Evolutionary conservation across 2,797 vertebrate genomes (phyloP).

Genomic region (Acestrorhynchus altus): DNA sequence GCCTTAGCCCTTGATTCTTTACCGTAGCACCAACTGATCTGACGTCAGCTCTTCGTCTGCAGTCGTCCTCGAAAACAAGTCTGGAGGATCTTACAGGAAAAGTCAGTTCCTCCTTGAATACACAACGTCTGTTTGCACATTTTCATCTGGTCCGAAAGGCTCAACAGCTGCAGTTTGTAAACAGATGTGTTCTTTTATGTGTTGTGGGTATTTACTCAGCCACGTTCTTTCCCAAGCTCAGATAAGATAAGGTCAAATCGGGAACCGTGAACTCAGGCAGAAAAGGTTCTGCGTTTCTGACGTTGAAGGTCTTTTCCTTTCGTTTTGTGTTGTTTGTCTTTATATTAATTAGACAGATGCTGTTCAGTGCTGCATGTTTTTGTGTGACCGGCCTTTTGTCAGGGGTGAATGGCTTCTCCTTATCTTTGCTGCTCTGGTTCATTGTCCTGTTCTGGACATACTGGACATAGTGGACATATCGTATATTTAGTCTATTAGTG

Average conservation of each 20-base stretch:
- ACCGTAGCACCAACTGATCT: slow-evolving; percentile 26
- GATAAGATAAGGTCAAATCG: slow-evolving; percentile 49
- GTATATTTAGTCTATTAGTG: too few species aligned
- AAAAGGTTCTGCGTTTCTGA: neutral
- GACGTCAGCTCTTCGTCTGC: slow-evolving; percentile 11
- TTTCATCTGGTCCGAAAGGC: slow-evolving; percentile 57
- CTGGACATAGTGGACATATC: too few species aligned
- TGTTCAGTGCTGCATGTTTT: too few species aligned
- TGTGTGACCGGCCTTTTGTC: too few species aligned
- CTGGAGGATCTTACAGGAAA: slow-evolving; percentile 35
- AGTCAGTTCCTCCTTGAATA: slow-evolving; percentile 34
- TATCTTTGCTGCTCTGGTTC: too few species aligned
- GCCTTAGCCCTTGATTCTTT: too few species aligned
- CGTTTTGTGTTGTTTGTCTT: neutral
- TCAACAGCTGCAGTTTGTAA: slow-evolving; percentile 65
- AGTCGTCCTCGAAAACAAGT: neutral
- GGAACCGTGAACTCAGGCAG: slow-evolving; percentile 23
- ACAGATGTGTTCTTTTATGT: slow-evolving; percentile 64
- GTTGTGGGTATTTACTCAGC: slow-evolving; percentile 65
- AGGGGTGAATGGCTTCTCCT: too few species aligned
- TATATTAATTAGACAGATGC: neutral
- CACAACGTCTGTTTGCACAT: slow-evolving; percentile 47
- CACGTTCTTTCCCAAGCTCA: slow-evolving; percentile 37
- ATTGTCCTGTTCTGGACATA: too few species aligned
- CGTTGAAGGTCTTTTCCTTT: neutral